Evolutionary conservation across 2,888 invertebrate species (phyloP).

Genomic region (Stenotaenia linearis): DNA sequence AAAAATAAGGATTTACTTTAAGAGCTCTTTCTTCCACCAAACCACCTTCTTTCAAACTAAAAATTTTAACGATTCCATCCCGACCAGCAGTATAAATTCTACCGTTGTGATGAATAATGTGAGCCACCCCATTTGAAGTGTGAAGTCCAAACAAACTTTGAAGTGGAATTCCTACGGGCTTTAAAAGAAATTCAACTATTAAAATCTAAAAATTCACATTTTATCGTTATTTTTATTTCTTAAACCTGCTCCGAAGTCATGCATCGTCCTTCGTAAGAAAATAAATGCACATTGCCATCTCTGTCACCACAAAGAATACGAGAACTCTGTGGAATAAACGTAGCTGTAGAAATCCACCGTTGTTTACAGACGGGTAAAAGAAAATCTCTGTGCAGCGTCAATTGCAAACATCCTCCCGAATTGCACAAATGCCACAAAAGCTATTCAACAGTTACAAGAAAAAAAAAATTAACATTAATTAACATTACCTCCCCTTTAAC

Average conservation of each 20-base stretch:
- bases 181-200: background rate
- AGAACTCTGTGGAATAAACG: background rate
- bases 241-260: background rate
- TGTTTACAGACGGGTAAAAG: slow-evolving; percentile 27
- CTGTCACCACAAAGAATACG: slow-evolving; percentile 16
- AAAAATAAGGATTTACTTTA: background rate
- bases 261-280: background rate
- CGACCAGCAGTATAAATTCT: slow-evolving; percentile 26
- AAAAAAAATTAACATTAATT: no score
- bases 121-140: slow-evolving; percentile 10
- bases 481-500: no score
- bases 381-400: background rate
- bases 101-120: slow-evolving; percentile 1
- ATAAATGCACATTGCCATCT: slow-evolving; percentile 21
- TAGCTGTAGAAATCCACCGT: slow-evolving; percentile 28
- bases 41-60: slow-evolving; percentile 4
- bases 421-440: background rate
- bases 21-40: background rate
- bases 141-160: slow-evolving; percentile 26
- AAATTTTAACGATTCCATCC: slow-evolving; percentile 27
- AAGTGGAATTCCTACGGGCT: background rate
- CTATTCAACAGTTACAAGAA: background rate
- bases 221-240: no score
- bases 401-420: background rate
- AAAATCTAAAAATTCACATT: no score